Percentiles rank a stretch among this genome's conserved stretches.
Evolutionary conservation across 2,797 vertebrate genomes (phyloP).

Genomic region (Rhabdomys pumilio): DNA sequence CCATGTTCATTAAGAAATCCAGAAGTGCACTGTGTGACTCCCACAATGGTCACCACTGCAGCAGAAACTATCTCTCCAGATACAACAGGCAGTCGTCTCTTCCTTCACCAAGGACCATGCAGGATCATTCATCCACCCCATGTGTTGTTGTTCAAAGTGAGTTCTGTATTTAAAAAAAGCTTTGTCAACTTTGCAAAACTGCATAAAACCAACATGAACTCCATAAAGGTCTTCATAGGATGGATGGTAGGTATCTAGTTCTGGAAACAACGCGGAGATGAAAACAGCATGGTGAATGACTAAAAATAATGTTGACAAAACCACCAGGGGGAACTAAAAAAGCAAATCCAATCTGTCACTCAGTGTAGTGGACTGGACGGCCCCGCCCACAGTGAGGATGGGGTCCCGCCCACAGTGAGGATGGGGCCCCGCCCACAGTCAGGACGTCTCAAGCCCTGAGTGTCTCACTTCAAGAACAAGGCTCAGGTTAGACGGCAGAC

Average conservation of each 20-base stretch:
- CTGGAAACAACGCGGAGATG: neutral
- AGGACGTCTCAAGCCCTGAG: no score
- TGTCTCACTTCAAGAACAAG: neutral
- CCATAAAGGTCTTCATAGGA: neutral
- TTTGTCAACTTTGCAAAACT: neutral
- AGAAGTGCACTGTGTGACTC: no score
- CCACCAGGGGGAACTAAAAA: neutral
- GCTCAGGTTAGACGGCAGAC: neutral
- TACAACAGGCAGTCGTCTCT: no score
- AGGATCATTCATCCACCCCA: no score
- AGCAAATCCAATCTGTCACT: neutral
- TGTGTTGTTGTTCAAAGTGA: neutral
- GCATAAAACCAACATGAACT: neutral
- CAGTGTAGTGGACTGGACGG: neutral
- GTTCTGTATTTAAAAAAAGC: accelerated
- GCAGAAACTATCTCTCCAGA: neutral
- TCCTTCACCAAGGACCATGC: no score
- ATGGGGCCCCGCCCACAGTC: neutral
- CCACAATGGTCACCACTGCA: no score
- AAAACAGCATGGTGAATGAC: neutral
- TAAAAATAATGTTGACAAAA: neutral
- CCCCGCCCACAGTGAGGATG: neutral
- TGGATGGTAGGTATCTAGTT: neutral
- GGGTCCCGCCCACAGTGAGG: neutral
- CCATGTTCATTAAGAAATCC: neutral